Evolutionary conservation across 2,888 invertebrate genomes (phyloP).

Genomic region (Chesias legatella): DNA sequence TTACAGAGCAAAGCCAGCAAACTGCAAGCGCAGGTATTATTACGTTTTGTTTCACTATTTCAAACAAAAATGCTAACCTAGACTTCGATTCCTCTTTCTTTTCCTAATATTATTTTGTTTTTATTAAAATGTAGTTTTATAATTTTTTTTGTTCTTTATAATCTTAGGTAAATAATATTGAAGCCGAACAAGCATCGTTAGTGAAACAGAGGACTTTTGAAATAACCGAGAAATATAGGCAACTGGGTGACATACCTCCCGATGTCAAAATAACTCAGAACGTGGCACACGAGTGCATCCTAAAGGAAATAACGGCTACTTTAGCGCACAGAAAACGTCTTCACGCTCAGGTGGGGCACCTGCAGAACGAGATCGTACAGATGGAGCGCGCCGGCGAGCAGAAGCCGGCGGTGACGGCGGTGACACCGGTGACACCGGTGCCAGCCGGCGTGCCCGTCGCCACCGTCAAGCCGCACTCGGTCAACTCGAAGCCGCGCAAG

Average conservation of each 20-base stretch:
- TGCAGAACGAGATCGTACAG: conserved; percentile 88
- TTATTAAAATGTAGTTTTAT: conserved; percentile 8
- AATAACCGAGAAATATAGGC: conserved; percentile 85
- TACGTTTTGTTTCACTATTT: conserved; percentile 8
- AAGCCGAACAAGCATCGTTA: conserved; percentile 87
- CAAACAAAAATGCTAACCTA: not conserved
- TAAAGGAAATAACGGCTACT: conserved; percentile 92
- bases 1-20: conserved; percentile 93
- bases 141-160: conserved; percentile 22
- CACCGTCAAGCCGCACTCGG: conserved; percentile 69
- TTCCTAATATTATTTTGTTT: conserved; percentile 3
- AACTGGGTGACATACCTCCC: conserved; percentile 75
- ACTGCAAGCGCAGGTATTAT: conserved; percentile 88
- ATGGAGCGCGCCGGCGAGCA: conserved; percentile 87
- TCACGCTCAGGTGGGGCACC: conserved; percentile 87
- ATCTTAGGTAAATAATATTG: conserved; percentile 81
- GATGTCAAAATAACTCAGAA: conserved; percentile 83
- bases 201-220: conserved; percentile 87
- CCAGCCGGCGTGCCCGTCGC: conserved; percentile 54
- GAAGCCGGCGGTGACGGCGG: conserved; percentile 46
- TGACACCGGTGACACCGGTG: conserved; percentile 10
- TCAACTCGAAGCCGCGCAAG: conserved; percentile 71
- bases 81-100: not conserved
- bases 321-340: conserved; percentile 91
- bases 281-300: conserved; percentile 89